Evolutionary conservation across 2,113 vertebrate species (phyloP), one percentile per base, ranked within the genome.

Genomic region (Rhea americana): DNA sequence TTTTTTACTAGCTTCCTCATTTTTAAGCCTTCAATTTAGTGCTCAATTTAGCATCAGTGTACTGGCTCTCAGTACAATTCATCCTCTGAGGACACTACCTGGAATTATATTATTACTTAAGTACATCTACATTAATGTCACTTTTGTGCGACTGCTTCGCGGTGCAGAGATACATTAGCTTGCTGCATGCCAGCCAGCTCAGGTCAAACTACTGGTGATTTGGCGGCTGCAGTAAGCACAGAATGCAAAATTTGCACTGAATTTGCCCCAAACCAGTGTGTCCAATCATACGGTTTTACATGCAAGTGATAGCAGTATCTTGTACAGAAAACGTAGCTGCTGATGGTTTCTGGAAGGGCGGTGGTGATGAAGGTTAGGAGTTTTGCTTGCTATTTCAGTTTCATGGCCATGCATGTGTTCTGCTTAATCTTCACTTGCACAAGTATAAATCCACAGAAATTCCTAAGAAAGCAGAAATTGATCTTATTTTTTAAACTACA

Each of bases 1-100:
- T 93, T 92, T 96, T 95, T 96, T 94, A 96, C 94, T 92, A 94
- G 93, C 96, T 95, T 94, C 85, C 94, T 95, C 91, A 87, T 95
- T 96, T 96, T 95, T 95, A 96, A 96, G 91, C 95, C 91, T 92
- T 88, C 93, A 93, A 96, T 96, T 96, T 95, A 96, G 92, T 95
- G 96, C 91, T 92, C 91, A 91, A 94, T 96, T 96, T 96, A 96
- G 87, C 91, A 94, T 72, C 85, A 37, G 21, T 87, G 41, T 58
- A 76, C 89, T 39, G 63, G 45, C 85, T 89, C 75, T 85, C 41
- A 70, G 83, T 65, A 79, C 70, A 86, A 92, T 89, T 94, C 87
- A 92, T 87, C 84, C 87, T 95, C 95, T 89, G 91, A 96, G 94
- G 94, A 96, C 93, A 92, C 68, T 77, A 47, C 37, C 82, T 2